Evolutionary conservation across 2,797 vertebrate species (phyloP), one percentile per base, ranked within the genome.

Genomic region (Epinephelus awoara): DNA sequence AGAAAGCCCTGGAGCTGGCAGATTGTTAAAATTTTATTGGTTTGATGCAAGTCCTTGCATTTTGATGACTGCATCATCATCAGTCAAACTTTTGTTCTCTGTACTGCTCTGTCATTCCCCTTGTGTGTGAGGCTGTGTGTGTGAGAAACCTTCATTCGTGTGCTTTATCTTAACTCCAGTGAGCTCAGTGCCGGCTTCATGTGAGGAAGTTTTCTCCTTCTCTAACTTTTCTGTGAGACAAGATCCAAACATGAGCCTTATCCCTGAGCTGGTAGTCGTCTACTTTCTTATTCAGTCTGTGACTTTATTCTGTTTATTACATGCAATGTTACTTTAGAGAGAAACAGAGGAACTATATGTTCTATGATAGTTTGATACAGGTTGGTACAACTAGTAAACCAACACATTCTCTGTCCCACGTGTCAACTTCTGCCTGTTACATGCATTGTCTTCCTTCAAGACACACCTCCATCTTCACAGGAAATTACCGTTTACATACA

Each of bases 1-100:
- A 71, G 52, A 50, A 50, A 77, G 6, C 59, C 25, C 57, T 14
- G 38, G 18, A 46, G 27, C 34, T 29, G 38, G n/a, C 50, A 42
- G 65, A 69, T 55, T 56, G 21, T 74, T 74, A 59, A 73, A 69
- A 9, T 58, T 49, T 13, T 59, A 80, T 65, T 69, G 54, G 73
- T 65, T 54, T 46, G 27, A 34, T 75, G 25, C 52, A 71, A 23
- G 42, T 23, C 51, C 19, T 72, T 52, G 6, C 7, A 70, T 69
- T 52, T 59, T 63, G 17, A 76, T 14, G 40, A 72, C 23, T 12
- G 10, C 67, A 57, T 67, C 38, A 61, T 38, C 52, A 59, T 78
- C 59, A 71, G 58, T 80, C 38, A 58, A 70, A 67, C 54, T 5
- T 70, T 44, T 61, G 29, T 56, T 72, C 67, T 75, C 51, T 61